Evolutionary conservation across 2,888 invertebrate species (phyloP), one percentile per base, ranked within the genome.

Genomic region (Ferrisia virgata): DNA sequence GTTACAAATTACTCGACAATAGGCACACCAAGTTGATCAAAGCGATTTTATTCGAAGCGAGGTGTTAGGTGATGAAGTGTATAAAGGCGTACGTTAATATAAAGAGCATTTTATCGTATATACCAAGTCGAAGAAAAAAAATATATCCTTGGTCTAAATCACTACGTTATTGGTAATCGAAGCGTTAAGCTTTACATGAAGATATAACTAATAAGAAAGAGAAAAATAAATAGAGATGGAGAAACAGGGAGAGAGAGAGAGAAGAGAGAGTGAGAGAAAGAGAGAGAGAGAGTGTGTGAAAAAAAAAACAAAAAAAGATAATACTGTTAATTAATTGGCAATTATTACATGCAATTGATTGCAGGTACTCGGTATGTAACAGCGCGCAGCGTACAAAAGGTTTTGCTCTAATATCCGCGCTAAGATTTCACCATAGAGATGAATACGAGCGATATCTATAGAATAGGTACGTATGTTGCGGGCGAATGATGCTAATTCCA

Each of bases 261-360:
- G n/a, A n/a, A n/a, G n/a, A n/a, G n/a, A n/a, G n/a, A n/a, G n/a
- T n/a, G n/a, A n/a, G n/a, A n/a, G n/a, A n/a, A n/a, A n/a, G n/a
- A n/a, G n/a, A n/a, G n/a, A n/a, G n/a, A n/a, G n/a, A n/a, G n/a
- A n/a, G n/a, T n/a, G n/a, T n/a, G n/a, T n/a, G n/a, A n/a, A n/a
- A 53, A 22, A 53, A 53, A 8, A 53, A 53, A 22, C 13, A 64
- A 64, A 28, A 5, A 11, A 31, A 64, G 3, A 13, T 53, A 53
- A 53, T 64, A 64, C 64, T 64, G 28, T 64, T 64, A 76, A 36
- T 76, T 36, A 76, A 76, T 76, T 18, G 31, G 72, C 72, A 11
- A 76, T 76, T 76, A 76, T 76, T 76, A 76, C 72, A 76, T 76
- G 72, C 72, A 76, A 76, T 76, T 22, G 36, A 76, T 36, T 76